Evolutionary conservation across 1,140 invertebrate species (phyloP).

Genomic region (Drosophila dunni): DNA sequence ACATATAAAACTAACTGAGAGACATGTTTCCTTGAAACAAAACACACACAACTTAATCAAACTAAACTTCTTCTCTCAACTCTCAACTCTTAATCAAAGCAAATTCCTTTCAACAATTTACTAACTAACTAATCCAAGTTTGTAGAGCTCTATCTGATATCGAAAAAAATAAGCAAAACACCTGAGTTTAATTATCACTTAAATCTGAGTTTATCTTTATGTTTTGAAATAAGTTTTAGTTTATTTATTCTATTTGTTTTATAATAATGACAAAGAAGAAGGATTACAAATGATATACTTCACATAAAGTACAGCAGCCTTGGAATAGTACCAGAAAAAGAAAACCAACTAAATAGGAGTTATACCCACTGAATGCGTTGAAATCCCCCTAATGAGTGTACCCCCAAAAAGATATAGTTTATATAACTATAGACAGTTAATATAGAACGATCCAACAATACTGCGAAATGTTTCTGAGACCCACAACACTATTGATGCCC

Average conservation of each 20-base stretch:
- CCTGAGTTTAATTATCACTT: constrained; percentile 52
- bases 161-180: constrained; percentile 3
- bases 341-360: constrained; percentile 11
- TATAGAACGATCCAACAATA: constrained; percentile 41
- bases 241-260: constrained; percentile 51
- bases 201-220: constrained; percentile 49
- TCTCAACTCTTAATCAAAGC: constrained; percentile 1
- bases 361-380: neutral
- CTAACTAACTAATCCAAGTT: constrained; percentile 22
- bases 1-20: constrained; percentile 23
- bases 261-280: constrained; percentile 52
- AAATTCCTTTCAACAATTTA: constrained; percentile 3
- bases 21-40: constrained; percentile 16
- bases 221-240: constrained; percentile 48
- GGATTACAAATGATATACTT: constrained; percentile 79
- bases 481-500: neutral
- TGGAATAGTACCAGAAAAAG: constrained; percentile 61
- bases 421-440: neutral
- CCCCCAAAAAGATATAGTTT: constrained; percentile 1
- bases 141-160: constrained; percentile 23
- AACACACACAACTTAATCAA: neutral
- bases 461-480: constrained; percentile 29
- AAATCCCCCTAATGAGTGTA: constrained; percentile 2
- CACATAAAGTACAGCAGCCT: constrained; percentile 81
- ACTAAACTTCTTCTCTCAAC: constrained; percentile 8